Base-by-base conservation (phyloP, 2,888 invertebrate genomes). In the Drosophila quinaria region DNA sequence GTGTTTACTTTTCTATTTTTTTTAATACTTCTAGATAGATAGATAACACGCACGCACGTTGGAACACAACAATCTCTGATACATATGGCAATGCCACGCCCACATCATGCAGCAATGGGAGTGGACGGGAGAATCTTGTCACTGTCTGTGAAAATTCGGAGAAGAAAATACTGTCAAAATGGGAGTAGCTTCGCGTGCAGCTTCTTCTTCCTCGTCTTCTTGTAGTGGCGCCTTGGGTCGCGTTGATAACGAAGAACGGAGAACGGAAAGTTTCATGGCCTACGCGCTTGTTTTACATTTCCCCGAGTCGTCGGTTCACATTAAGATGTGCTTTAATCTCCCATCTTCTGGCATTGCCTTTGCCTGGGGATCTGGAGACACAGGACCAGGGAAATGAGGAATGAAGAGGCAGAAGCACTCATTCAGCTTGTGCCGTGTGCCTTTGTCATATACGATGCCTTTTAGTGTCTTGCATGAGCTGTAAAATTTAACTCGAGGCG, bases 301-400 rank as follows among this genome's bases (percentile, higher is more conserved):
- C 63, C 55, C 55, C n/a, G 60, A 56, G 67, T 46, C 33, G 75
- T 76, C 81, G 70, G 51, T 74, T 74, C 72, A 54, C 81, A 79
- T 81, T 81, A 81, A 81, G 74, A 81, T 79, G 76, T 81, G 65
- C 81, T 81, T 81, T 81, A 81, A 81, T 81, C 81, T 79, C 52
- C 66, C 70, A 71, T 71, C 74, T 75, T 17, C 41, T 54, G 42
- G 17, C 31, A 31, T 29, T 42, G 41, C 54, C 54, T 42, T 35
- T 11, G 44, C 29, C 25, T 15, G 61, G 19, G 46, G 46, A 41
- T 10, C 15, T 42, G 55, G n/a, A 8, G 15, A 37, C 17, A 22
- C n/a, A 4, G 22, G 19, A 13, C 39, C 3, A 10, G 5, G 25
- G 33, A 44, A 15, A 15, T n/a, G 25, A 6, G 44, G 39, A 33